Base-by-base conservation (phyloP, 2,113 vertebrate species). In the Triplophysa rosa region DNA sequence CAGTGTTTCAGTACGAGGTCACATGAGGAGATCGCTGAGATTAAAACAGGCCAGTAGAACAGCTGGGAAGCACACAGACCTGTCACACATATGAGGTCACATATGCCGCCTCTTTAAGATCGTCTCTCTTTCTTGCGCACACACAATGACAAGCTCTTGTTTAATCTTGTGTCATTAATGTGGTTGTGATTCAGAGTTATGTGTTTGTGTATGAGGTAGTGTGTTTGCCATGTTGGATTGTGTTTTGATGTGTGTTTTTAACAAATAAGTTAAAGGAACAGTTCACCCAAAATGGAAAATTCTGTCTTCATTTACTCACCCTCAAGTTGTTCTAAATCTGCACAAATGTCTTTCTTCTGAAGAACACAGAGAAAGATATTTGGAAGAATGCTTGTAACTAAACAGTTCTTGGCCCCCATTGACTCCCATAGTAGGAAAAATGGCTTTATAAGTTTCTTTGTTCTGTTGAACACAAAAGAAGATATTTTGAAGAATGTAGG, bases 41-140 rank as follows among this genome's bases (percentile, higher is more conserved):
- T 21, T 61, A 67, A 75, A 52, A 56, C 64, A 75, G 26, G 29
- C 3, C 29, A 63, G 69, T 26, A 47, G 64, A 67, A 75, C 63
- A 69, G 77, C 58, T 63, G 67, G 17, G 47, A 33, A 68, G 13
- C 58, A 13, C 16, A 80, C 67, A 9, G 80, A 83, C 75, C 33
- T 52, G n/a, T 19, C 42, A 77, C 33, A 77, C 73, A 79, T 58
- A 52, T 11, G 61, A 47, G 52, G n/a, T 19, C 42, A 77, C 33
- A 29, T 19, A 66, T 19, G 40, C 11, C 21, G 13, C 8, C 37
- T 24, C 64, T 40, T 62, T 68, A 13, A 49, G 24, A 37, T 26
- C 7, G 8, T 69, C 17, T 45, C 13, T 49, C 26, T 37, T 10
- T 67, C 65, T 12, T 23, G 65, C 11, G 0, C n/a, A 45, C 5